Base-by-base conservation (phyloP, 2,888 invertebrate species). In the Muschampia plurimacula region DNA sequence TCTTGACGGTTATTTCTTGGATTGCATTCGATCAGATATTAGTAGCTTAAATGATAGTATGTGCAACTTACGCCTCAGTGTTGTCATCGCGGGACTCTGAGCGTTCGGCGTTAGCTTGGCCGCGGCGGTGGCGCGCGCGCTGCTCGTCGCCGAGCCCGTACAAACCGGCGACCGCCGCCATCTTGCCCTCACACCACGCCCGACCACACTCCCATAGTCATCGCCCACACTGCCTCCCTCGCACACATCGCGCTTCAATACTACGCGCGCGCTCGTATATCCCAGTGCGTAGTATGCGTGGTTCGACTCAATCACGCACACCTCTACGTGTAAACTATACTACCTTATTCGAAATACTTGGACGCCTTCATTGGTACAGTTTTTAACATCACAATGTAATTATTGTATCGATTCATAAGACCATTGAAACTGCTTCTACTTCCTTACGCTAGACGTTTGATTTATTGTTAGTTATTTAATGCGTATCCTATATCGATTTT, bases 111-210 rank as follows among this genome's bases (percentile, higher is more conserved):
- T 86, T 96, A 94, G 90, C 96, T 82, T 92, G 93, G 52, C 91
- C 95, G 80, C 92, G 91, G 79, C 94, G 92, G 81, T 94, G 92
- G 66, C 94, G 82, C 73, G 92, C 89, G 66, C 97, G 95, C 85
- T 95, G 94, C 86, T 97, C 97, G 90, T 97, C 97, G 85, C 97
- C 96, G 85, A 97, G 95, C 83, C 97, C 97, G 88, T 97, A 97
- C 74, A 97, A 96, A 85, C 97, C 97, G 83, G 97, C 97, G 86
- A 97, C 97, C 79, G 97, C 97, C 85, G 97, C 97, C 97, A 97
- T 97, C 72, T 77, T 87, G 83, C 80, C 78, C 76, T 83, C 81
- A 85, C 89, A 84, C 87, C 83, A 79, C 81, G 72, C 79, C 78
- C 83, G 76, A 76, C 80, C 77, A 83, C 83, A 78, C 52, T 8